phyloP scores from a whole-genome alignment of 2,113 vertebrate species.

The Pithys albifrons region DNA sequence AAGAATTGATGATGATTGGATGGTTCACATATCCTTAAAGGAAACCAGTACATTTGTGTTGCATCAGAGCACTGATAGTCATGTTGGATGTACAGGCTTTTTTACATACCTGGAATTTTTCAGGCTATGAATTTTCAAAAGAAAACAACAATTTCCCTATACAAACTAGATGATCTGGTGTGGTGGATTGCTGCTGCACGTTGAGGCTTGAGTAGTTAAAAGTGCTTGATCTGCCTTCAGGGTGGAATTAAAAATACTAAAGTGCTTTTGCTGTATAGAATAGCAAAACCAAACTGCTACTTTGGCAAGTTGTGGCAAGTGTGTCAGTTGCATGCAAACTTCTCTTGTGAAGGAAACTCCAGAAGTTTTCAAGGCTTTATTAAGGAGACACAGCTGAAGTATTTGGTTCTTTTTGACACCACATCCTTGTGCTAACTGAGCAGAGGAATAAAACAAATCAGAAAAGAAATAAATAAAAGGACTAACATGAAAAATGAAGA shows the following conservation, averaged over 20 bases:
- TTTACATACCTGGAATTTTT: slow-evolving; percentile 44
- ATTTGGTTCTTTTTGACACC: slow-evolving; percentile 4
- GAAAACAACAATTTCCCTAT: neutral
- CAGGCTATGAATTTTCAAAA: slow-evolving; percentile 31
- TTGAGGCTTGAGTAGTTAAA: slow-evolving; percentile 47
- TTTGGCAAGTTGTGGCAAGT: slow-evolving; percentile 44
- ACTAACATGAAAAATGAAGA: neutral
- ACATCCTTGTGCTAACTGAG: neutral
- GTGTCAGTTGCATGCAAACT: neutral
- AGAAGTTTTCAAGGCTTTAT: neutral
- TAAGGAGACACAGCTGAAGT: neutral
- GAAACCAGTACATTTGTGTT: slow-evolving; percentile 65
- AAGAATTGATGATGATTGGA: slow-evolving; percentile 58
- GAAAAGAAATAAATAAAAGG: neutral
- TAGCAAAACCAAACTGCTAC: neutral
- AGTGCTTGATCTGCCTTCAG: slow-evolving; percentile 31
- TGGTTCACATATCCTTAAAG: slow-evolving; percentile 49
- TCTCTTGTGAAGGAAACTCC: neutral
- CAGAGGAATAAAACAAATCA: neutral
- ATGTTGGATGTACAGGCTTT: neutral
- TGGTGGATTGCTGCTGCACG: slow-evolving; percentile 19
- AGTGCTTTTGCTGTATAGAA: slow-evolving; percentile 6
- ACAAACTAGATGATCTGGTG: neutral
- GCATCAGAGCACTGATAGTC: slow-evolving; percentile 27
- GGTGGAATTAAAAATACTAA: slow-evolving; percentile 7